Conservation (phyloP, 2,113 vertebrate species). For the Tinamus guttatus region DNA sequence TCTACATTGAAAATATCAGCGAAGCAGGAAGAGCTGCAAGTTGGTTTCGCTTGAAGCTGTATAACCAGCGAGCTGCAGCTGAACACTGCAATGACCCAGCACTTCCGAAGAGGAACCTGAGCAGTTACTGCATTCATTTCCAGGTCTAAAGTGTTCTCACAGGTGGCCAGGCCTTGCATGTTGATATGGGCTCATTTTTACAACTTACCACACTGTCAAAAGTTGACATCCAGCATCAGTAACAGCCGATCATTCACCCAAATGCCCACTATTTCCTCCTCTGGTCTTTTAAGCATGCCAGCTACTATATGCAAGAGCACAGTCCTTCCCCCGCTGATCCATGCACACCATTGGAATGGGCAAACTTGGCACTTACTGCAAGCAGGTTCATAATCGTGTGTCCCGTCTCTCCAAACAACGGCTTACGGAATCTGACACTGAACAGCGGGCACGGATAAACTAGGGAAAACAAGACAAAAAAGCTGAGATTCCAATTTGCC, state of each 20-base stretch:
- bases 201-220: background rate
- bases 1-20: conserved; percentile 5
- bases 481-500: background rate
- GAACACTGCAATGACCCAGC: background rate
- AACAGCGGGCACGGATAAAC: conserved; percentile 98
- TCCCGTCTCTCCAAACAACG: conserved; percentile 96
- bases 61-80: background rate
- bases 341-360: background rate
- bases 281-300: background rate
- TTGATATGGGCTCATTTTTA: background rate
- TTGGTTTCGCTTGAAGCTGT: background rate
- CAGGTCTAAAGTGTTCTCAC: background rate
- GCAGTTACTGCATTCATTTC: background rate
- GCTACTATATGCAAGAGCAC: rapidly evolving
- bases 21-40: conserved; percentile 1
- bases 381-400: conserved; percentile 99
- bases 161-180: background rate
- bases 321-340: background rate
- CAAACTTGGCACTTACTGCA: conserved; percentile 84
- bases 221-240: background rate
- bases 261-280: background rate
- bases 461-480: conserved; percentile 75
- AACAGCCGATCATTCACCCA: background rate
- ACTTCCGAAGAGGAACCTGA: background rate
- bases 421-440: conserved; percentile 96